Evolutionary conservation across 2,797 vertebrate species (phyloP).

Genomic region (Furcifer pardalis): DNA sequence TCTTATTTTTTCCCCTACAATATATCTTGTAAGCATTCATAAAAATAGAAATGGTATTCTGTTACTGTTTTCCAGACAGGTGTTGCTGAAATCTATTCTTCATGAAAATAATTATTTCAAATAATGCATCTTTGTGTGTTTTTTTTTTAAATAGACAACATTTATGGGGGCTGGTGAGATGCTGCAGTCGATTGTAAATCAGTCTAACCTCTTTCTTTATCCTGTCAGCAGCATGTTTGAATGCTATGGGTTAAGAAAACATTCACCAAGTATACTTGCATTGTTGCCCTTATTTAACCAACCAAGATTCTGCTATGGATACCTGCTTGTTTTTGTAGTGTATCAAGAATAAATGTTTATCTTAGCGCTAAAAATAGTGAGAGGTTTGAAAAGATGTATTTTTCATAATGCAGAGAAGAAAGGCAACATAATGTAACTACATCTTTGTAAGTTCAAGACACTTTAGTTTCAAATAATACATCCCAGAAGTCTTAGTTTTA

Average conservation of each 20-base stretch:
- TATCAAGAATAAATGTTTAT: neutral
- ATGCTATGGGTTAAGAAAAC: neutral
- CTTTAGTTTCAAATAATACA: conserved; percentile 14
- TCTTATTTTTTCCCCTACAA: neutral
- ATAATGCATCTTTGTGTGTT: neutral
- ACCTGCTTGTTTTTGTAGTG: neutral
- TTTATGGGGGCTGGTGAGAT: neutral
- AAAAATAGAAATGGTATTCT: neutral
- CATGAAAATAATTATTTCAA: neutral
- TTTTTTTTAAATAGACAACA: neutral
- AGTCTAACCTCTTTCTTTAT: neutral
- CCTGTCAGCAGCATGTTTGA: neutral
- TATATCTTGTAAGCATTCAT: no score
- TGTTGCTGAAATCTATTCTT: conserved; percentile 1
- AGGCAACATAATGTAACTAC: conserved; percentile 15
- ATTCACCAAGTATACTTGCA: neutral
- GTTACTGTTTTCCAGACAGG: neutral
- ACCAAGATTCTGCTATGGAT: neutral
- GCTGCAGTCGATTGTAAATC: neutral
- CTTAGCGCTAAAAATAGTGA: conserved; percentile 21
- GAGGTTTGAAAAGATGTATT: conserved; percentile 23
- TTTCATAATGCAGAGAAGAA: neutral
- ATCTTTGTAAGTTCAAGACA: neutral
- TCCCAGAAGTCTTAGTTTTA: conserved; percentile 11
- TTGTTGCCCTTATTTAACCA: conserved; percentile 37